Evolutionary conservation across 2,797 vertebrate species (phyloP).

Genomic region (Ambastaia sidthimunki): DNA sequence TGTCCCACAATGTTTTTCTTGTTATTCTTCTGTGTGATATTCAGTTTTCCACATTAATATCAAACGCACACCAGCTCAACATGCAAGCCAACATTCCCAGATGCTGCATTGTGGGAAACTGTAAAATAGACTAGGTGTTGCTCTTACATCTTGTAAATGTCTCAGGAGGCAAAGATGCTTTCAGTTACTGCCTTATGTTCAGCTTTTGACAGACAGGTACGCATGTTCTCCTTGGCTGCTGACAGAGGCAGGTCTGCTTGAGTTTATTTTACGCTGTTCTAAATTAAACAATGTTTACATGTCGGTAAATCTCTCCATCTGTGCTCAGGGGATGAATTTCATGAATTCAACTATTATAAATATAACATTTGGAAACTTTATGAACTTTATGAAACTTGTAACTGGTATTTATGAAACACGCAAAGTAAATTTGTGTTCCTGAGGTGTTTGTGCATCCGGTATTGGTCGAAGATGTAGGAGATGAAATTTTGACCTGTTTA

Average conservation of each 20-base stretch:
- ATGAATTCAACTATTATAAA: constrained; percentile 10
- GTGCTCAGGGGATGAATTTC: background rate
- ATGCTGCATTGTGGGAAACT: background rate
- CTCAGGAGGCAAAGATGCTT: background rate
- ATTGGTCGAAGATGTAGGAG: background rate
- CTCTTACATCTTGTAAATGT: background rate
- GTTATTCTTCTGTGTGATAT: background rate
- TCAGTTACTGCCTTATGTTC: constrained; percentile 14
- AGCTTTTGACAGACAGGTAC: constrained; percentile 22
- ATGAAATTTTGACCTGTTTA: background rate
- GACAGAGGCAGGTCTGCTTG: constrained; percentile 23
- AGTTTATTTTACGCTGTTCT: constrained; percentile 20
- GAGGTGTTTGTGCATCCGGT: background rate
- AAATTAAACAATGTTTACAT: constrained; percentile 38
- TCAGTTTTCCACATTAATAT: constrained; percentile 1
- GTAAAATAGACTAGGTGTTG: background rate
- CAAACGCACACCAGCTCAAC: background rate
- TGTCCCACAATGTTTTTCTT: background rate
- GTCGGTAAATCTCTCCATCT: constrained; percentile 19
- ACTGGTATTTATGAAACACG: background rate
- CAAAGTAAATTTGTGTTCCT: background rate
- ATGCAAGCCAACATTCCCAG: background rate
- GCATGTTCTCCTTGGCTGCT: background rate
- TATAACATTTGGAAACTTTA: background rate
- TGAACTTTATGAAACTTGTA: no score